phyloP scores from a whole-genome alignment of 1,140 invertebrate species.

The Pteromalus puparum region DNA sequence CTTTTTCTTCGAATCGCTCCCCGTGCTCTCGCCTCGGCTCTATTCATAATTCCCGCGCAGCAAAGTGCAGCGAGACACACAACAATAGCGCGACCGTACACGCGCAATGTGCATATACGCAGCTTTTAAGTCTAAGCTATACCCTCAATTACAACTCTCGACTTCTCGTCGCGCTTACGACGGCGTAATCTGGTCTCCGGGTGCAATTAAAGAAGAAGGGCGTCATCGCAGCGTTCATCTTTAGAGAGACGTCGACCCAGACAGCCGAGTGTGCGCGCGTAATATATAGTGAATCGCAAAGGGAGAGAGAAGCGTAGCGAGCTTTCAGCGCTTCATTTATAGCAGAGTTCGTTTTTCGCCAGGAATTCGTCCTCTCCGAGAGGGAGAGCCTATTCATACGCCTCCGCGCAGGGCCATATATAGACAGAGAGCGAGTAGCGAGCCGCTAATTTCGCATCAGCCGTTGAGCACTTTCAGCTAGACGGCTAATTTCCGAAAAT shows the following conservation, averaged over 20 bases:
- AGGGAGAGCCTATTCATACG: neutral
- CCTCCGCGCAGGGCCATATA: neutral
- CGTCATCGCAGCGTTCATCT: too few species aligned
- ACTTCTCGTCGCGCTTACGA: too few species aligned
- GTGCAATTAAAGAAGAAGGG: too few species aligned
- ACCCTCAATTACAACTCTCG: neutral
- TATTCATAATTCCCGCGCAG: neutral
- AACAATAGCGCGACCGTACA: too few species aligned
- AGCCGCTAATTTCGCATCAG: neutral
- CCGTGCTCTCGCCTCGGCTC: neutral
- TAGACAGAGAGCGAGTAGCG: neutral
- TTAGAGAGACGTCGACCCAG: too few species aligned
- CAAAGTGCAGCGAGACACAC: neutral
- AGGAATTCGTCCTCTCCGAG: neutral
- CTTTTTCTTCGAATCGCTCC: neutral
- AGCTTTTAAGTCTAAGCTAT: neutral
- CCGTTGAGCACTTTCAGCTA: neutral
- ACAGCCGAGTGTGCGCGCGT: too few species aligned
- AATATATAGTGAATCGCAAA: neutral
- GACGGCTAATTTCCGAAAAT: conserved; percentile 30
- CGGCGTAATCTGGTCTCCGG: too few species aligned
- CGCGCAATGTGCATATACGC: too few species aligned
- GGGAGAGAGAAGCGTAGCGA: too few species aligned
- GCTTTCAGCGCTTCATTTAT: conserved; percentile 36
- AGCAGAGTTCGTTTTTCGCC: conserved; percentile 3